Base-by-base conservation (phyloP, 2,113 vertebrate genomes). In the Ictidomys tridecemlineatus region DNA sequence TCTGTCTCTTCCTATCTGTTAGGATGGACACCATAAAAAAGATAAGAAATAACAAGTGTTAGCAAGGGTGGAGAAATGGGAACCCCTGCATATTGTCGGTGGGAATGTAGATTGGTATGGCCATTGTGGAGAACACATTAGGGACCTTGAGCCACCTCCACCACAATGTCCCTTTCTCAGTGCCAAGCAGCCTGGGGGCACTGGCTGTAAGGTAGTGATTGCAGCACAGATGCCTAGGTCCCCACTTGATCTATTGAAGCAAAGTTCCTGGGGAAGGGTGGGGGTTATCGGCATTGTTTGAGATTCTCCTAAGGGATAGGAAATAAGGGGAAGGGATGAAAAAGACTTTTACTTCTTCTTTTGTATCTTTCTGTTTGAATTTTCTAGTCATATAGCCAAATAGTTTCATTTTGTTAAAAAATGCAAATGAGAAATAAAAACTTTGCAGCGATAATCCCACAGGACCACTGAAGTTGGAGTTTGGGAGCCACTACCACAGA, bases 141-240 rank as follows among this genome's bases (percentile, higher is more conserved):
- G 48, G 0, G 12, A 39, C 14, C 5, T 30, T 53, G 30, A 37
- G 37, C 8, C 22, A 48, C 24, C 9, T 17, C 10, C 13, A 28
- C 45, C 2, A 37, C 0, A 0, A 1, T 4, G 58, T n/a, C 76
- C 69, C 48, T 82, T 70, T 58, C 39, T 32, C 30, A 37, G 48
- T 17, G 18, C 10, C 72, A 58, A 32, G 61, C 0, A 37, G 24
- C 34, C 30, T 8, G 0, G 1, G 1, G 16, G 18, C 6, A 48
- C 13, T 7, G 45, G 30, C n/a, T 32, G 17, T 11, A 22, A 8
- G 9, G 26, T 20, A 6, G 9, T n/a, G 65, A 26, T 30, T 58
- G 22, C 22, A 56, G 13, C 18, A 28, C 30, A n/a, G 77, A 8
- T 26, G 2, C 18, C 22, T 67, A 85, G 67, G 67, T 8, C 30